Evolutionary conservation across 2,797 vertebrate species (phyloP).

Genomic region (Pseudochromis fuscus): DNA sequence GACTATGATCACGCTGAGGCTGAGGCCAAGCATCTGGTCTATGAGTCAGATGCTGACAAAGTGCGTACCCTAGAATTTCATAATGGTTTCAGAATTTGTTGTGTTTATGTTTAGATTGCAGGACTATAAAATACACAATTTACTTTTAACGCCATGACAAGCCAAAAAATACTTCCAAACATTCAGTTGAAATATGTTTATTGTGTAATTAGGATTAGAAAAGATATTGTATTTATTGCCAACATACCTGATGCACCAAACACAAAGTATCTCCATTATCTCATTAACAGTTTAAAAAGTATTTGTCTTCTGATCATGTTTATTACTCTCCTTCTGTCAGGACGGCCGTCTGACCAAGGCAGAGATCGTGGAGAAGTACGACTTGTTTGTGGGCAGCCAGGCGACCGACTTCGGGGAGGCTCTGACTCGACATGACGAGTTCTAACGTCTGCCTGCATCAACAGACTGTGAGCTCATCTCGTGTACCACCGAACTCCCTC

Average conservation of each 20-base stretch:
- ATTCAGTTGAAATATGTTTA: background rate
- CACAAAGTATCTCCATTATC: background rate
- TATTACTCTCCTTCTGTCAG: conserved; percentile 73
- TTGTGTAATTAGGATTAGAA: conserved; percentile 9
- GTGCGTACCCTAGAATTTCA: conserved; percentile 68
- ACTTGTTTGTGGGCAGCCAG: conserved; percentile 98
- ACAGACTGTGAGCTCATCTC: conserved; percentile 69
- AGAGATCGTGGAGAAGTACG: conserved; percentile 97
- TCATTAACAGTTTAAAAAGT: background rate
- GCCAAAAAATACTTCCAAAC: too few relatives aligned
- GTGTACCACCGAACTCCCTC: conserved; percentile 40
- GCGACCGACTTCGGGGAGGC: conserved; percentile 99
- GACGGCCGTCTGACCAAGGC: conserved; percentile 92
- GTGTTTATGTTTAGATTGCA: background rate
- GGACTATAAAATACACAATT: too few relatives aligned
- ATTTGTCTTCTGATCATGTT: background rate
- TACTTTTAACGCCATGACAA: too few relatives aligned
- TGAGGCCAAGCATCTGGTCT: conserved; percentile 95
- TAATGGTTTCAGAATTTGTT: background rate
- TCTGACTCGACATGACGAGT: conserved; percentile 95
- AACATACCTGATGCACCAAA: background rate
- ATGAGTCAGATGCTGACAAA: conserved; percentile 95
- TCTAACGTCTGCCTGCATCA: conserved; percentile 78
- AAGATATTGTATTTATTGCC: background rate
- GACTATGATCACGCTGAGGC: conserved; percentile 98